These are phyloP conservation scores for Scelioninae gen. 1 DNA, from an alignment of 2,888 invertebrate species.

Conservation along the genomic window DNA sequence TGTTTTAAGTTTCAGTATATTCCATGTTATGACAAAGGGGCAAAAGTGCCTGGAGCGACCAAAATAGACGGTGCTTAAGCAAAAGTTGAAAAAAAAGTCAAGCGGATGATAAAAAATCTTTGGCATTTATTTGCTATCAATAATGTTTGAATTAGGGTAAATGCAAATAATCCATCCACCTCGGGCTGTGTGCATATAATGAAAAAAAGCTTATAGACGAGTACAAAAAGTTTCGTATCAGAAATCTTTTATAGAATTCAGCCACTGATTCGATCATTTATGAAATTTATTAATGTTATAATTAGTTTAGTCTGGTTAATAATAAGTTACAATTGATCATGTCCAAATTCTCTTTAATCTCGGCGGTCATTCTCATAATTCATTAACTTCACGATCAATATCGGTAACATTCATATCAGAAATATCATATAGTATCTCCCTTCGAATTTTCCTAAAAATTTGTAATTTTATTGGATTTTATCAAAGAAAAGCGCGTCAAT, in stretches of 20 bases:
- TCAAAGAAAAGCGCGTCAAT: too few species aligned
- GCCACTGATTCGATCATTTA: too few species aligned
- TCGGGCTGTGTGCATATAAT: background rate
- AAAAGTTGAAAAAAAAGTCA: background rate
- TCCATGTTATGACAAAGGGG: background rate
- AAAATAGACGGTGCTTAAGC: background rate
- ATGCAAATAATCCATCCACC: background rate
- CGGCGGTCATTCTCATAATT: too few species aligned
- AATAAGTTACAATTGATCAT: too few species aligned
- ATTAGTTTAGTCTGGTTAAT: too few species aligned
- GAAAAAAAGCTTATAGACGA: background rate
- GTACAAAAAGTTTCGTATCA: background rate
- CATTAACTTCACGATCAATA: too few species aligned
- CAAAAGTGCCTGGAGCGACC: background rate
- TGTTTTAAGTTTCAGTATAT: background rate
- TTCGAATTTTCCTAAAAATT: too few species aligned
- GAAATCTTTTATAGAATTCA: background rate
- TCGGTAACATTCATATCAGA: too few species aligned
- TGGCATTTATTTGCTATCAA: conserved; percentile 24
- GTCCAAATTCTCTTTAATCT: too few species aligned
- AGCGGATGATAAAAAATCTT: background rate
- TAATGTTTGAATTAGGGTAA: conserved; percentile 16
- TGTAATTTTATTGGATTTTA: too few species aligned
- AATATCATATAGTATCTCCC: too few species aligned
- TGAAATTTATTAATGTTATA: too few species aligned